Base-by-base conservation (phyloP, 2,888 invertebrate species). In the Gerris lacustris region DNA sequence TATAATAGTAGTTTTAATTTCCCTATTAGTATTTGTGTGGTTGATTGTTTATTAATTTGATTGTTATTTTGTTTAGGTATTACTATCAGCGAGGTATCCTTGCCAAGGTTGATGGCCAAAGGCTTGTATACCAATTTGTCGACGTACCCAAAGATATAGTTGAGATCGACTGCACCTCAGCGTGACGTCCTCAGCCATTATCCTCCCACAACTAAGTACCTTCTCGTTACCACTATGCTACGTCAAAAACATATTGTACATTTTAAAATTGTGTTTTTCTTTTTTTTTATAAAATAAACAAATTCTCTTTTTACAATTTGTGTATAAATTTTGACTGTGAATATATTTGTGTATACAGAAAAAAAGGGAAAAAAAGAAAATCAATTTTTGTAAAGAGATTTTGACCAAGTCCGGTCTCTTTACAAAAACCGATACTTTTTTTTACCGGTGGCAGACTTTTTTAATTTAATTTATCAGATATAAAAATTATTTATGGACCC, bases 1-100 rank as follows among this genome's bases (percentile, higher is more conserved):
- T 31, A 31, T 31, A 31, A 31, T 31, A 31, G 31, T 31, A 31
- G 31, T 31, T 31, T 31, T 31, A 31, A 31, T 31, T 31, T 31
- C 31, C 31, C 31, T 31, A 31, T 31, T 31, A 31, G 1, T 31
- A 31, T 31, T 31, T 31, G 4, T 31, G 31, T 31, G 1, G 31
- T 31, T 31, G 31, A 31, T 31, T 31, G 31, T 31, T 31, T 31
- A 31, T 31, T 31, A 31, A 31, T 31, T 31, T 55, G 15, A 55
- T 55, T 55, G 55, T 55, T 55, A 15, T 55, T 55, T 55, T 9
- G 15, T 55, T 55, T 77, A 85, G 85, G 83, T 99, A 99, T 83
- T 99, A 99, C 83, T 99, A 99, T 84, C 98, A 98, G 83, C 87
- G 98, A 76, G 98, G 98, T 76, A 99, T 99, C 80, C 85, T 99